These are phyloP conservation scores for Dicyrtomina minuta DNA, from an alignment of 2,888 invertebrate species.

Conservation along the genomic window DNA sequence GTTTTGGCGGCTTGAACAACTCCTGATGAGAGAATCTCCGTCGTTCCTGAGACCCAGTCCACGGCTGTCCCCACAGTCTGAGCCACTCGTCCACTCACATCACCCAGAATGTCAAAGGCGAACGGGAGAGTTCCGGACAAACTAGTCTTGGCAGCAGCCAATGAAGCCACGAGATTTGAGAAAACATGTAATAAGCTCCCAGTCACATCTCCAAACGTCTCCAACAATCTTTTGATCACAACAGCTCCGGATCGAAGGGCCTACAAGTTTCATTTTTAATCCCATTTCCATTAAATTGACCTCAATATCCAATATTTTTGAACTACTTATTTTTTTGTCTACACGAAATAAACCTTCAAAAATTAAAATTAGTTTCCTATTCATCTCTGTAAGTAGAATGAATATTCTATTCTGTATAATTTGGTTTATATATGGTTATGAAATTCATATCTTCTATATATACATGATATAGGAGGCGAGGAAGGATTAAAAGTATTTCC, in stretches of 20 bases:
- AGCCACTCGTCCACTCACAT: slow-evolving; percentile 53
- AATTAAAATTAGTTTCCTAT: neutral
- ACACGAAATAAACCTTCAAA: neutral
- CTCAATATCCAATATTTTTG: neutral
- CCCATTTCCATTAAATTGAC: neutral
- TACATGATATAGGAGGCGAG: neutral
- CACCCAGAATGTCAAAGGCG: slow-evolving; percentile 53
- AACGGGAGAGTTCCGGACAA: slow-evolving; percentile 53
- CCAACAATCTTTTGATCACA: slow-evolving; percentile 52
- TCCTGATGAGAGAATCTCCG: slow-evolving; percentile 53
- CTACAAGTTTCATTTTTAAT: slow-evolving; percentile 32
- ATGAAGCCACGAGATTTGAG: slow-evolving; percentile 52
- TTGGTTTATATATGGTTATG: too few relatives aligned
- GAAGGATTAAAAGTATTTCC: too few relatives aligned
- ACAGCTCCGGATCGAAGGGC: slow-evolving; percentile 53
- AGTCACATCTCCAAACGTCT: slow-evolving; percentile 53
- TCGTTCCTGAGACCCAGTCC: slow-evolving; percentile 53
- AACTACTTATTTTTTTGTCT: neutral
- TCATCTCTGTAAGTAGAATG: neutral
- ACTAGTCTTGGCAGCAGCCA: slow-evolving; percentile 54
- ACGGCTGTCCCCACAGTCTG: slow-evolving; percentile 53
- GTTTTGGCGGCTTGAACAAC: slow-evolving; percentile 54
- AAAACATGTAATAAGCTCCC: slow-evolving; percentile 53
- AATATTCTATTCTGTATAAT: neutral
- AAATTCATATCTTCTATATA: neutral